Conservation (phyloP, 1,140 invertebrate species). For the Nymphalis io region DNA sequence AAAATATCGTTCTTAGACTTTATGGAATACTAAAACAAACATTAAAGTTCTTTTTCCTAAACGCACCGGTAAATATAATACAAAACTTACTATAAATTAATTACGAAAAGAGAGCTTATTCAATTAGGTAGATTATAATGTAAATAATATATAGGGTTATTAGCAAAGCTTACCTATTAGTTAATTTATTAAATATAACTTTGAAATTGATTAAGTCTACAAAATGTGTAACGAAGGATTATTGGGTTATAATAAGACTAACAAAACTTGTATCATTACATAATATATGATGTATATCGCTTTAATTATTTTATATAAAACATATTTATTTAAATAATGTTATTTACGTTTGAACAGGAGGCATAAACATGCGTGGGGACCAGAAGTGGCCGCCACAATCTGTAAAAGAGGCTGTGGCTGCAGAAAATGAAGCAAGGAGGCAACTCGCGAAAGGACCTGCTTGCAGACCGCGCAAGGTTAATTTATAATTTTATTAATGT, state of each 20-base stretch:
- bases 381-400: conserved; percentile 91
- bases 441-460: conserved; percentile 87
- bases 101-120: too few relatives aligned
- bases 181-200: too few relatives aligned
- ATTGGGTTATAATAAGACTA: too few relatives aligned
- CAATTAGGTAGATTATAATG: too few relatives aligned
- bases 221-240: neutral
- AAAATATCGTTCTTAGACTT: conserved; percentile 26
- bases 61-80: neutral
- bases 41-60: neutral
- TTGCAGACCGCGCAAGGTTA: conserved; percentile 84
- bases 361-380: conserved; percentile 90
- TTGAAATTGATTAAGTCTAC: too few relatives aligned
- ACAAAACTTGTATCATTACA: too few relatives aligned
- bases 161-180: too few relatives aligned
- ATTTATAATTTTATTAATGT: neutral
- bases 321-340: neutral
- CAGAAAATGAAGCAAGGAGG: conserved; percentile 86
- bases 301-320: too few relatives aligned
- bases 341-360: conserved; percentile 73
- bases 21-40: conserved; percentile 22
- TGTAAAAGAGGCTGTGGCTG: conserved; percentile 86
- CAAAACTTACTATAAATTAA: neutral
- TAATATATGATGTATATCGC: too few relatives aligned
- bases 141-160: too few relatives aligned